Base-by-base conservation (phyloP, 2,797 vertebrate genomes). In the Danio aesculapii region DNA sequence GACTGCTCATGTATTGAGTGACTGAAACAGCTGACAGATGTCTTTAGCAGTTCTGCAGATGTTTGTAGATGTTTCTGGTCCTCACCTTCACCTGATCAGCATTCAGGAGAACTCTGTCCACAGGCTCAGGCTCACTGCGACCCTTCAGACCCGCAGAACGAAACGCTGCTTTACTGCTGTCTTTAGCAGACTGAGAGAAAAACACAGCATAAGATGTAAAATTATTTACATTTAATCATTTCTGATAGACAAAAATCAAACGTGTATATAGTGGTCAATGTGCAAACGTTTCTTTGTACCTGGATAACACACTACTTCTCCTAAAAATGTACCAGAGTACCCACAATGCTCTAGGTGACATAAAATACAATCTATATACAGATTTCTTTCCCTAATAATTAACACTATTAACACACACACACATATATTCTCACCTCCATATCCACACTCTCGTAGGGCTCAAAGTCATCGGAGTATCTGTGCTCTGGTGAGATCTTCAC, bases 381-480 rank as follows among this genome's bases (percentile, higher is more conserved):
- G 30, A 30, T 30, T 30, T 30, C 3, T 30, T 3, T 30, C n/a
- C 3, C 30, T 30, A 30, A 30, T 30, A 30, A 30, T 30, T 30
- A 30, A 30, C 30, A 30, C 3, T 30, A 30, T 30, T 30, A 30
- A 3, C 1, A 7, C 1, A 41, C 8, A 58, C 39, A 19, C 39
- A 43, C n/a, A 17, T 3, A 55, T 8, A n/a, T 11, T 57, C 66
- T 83, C 88, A 95, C 90, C 88, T 95, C 93, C 92, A 94, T 85
- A 46, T 84, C 87, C 78, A 91, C n/a, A 39, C 93, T 95, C 84
- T 95, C 93, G 81, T 88, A 91, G 4, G 90, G 86, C 85, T 99
- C 97, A 91, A 95, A 96, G 87, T 97, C 96, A 41, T 97, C 95
- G 0, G 94, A 90, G 91, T 93, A 97, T 61, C 84, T 87, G 43